These are phyloP conservation scores for Sesia apiformis DNA, from an alignment of 2,888 invertebrate genomes.

Conservation along the genomic window DNA sequence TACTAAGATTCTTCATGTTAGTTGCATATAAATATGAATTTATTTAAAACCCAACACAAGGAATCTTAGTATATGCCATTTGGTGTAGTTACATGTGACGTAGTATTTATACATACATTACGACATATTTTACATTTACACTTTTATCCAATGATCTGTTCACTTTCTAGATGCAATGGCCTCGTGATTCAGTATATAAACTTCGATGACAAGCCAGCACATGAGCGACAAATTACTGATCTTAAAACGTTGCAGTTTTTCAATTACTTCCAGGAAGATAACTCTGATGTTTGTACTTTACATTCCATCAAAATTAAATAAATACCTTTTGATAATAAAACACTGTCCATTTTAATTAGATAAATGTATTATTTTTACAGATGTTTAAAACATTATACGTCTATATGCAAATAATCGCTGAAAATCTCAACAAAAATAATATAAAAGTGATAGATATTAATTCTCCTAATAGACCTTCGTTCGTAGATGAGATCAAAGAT, in stretches of 20 bases:
- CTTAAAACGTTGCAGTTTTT: conserved; percentile 2
- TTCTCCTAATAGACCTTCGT: conserved; percentile 1
- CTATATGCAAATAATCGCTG: conserved; percentile 22
- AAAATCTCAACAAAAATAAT: conserved; percentile 19
- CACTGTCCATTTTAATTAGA: too few species aligned
- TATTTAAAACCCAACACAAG: too few species aligned
- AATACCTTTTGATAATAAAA: too few species aligned
- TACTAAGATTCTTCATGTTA: too few species aligned
- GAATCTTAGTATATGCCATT: too few species aligned
- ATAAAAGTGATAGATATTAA: conserved; percentile 16
- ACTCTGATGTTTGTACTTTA: conserved; percentile 3
- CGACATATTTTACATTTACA: too few species aligned
- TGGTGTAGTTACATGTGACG: too few species aligned
- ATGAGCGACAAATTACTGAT: background rate
- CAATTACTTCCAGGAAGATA: conserved; percentile 1
- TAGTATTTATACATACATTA: too few species aligned
- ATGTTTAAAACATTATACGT: conserved; percentile 2
- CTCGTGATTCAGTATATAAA: conserved; percentile 26
- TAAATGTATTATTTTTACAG: background rate
- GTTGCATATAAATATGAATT: too few species aligned
- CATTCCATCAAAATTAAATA: too few species aligned
- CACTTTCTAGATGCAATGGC: conserved; percentile 42
- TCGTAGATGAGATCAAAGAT: conserved; percentile 11
- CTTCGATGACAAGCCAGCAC: conserved; percentile 10
- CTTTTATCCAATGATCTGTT: too few species aligned